Evolutionary conservation across 1,140 invertebrate genomes (phyloP).

Genomic region (Achatina immaculata): DNA sequence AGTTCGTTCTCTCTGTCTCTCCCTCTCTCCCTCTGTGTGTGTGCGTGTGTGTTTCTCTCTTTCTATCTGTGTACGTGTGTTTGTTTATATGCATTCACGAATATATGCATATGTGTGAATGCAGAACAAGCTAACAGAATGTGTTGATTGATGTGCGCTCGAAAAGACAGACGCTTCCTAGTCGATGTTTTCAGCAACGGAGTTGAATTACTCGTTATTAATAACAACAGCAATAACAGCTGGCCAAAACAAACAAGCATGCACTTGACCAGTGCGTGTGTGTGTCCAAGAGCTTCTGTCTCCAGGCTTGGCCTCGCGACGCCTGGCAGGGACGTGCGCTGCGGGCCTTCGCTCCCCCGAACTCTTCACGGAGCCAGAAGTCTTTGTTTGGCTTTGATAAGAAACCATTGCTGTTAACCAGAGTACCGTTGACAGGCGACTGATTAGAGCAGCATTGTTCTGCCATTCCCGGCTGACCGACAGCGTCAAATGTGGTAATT

Average conservation of each 20-base stretch:
- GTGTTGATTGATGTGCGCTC: too few relatives aligned
- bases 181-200: neutral
- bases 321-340: neutral
- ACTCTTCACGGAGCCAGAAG: neutral
- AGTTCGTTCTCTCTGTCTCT: too few relatives aligned
- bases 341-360: neutral
- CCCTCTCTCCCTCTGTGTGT: too few relatives aligned
- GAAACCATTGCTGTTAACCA: neutral
- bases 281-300: neutral
- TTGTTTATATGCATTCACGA: too few relatives aligned
- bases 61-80: too few relatives aligned
- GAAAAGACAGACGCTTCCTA: neutral
- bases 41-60: too few relatives aligned
- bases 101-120: too few relatives aligned
- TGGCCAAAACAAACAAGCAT: neutral
- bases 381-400: slow-evolving; percentile 13
- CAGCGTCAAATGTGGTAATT: neutral
- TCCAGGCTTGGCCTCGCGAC: neutral
- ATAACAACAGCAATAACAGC: neutral
- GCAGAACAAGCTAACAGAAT: too few relatives aligned
- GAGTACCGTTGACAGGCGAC: neutral
- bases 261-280: neutral
- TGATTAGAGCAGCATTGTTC: slow-evolving; percentile 19
- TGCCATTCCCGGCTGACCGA: neutral
- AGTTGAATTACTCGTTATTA: neutral